Evolutionary conservation across 2,113 vertebrate genomes (phyloP), one percentile per base, ranked within the genome.

Genomic region (Mola mola): DNA sequence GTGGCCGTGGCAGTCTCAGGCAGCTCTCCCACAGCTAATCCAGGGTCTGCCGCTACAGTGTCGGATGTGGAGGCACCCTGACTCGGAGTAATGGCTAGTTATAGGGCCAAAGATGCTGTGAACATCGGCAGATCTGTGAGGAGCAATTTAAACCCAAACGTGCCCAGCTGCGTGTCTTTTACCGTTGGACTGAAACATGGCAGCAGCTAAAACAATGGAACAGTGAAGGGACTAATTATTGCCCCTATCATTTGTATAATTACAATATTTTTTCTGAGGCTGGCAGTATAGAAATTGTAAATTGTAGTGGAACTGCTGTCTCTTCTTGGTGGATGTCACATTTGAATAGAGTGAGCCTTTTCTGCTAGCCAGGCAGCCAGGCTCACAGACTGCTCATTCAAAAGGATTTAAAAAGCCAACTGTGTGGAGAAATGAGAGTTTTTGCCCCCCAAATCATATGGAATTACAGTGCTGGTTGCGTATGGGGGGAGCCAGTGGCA

Each of bases 371-470:
- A 88, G 93, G 93, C 93, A 93, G 92, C 92, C 91, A 93, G 69
- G 71, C 80, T 81, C 71, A 61, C 95, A 92, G 93, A 88, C 92
- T 92, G 92, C 91, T 91, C 92, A 94, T 93, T 98, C 93, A 98
- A 97, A 94, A 94, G 95, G 95, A 96, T 97, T 88, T 89, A 93
- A 95, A 97, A 95, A 96, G 94, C 95, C 94, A 96, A 98, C 94
- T 95, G 94, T 96, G 95, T 96, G 94, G 92, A 94, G 95, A 98
- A 97, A 98, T 96, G 93, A 96, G 94, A 96, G 94, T 96, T 96
- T 96, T 96, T 96, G 92, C 93, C 94, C 95, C 95, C 94, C 92
- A 96, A 99, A 98, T 98, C 96, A 97, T 98, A 98, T 97, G 96
- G 96, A 99, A 98, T 99, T 98, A 98, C 95, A 96, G 96, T 96